These are phyloP conservation scores for Eupithecia dodoneata DNA, from an alignment of 2,888 invertebrate genomes.

Conservation along the genomic window DNA sequence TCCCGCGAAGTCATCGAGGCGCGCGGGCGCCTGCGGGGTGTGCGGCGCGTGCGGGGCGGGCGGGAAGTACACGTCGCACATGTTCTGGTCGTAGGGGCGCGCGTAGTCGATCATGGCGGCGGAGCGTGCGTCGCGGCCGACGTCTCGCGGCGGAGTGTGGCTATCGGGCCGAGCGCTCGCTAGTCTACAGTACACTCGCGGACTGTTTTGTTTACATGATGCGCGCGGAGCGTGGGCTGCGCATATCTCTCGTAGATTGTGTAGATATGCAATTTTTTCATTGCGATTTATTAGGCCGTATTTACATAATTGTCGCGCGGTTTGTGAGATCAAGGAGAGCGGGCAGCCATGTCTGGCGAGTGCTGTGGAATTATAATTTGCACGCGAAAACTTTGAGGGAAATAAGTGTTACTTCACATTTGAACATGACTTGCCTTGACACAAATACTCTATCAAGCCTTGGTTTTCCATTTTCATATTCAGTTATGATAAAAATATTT, in stretches of 20 bases:
- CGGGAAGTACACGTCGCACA: slow-evolving; percentile 73
- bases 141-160: slow-evolving; percentile 66
- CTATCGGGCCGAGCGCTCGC: slow-evolving; percentile 51
- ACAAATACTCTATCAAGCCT: not conserved
- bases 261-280: slow-evolving; percentile 40
- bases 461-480: not conserved
- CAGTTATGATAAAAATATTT: not conserved
- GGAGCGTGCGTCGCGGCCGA: slow-evolving; percentile 61
- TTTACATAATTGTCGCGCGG: slow-evolving; percentile 43
- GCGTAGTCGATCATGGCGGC: slow-evolving; percentile 75
- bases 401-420: not conserved
- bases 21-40: slow-evolving; percentile 70
- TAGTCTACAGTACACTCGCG: slow-evolving; percentile 61
- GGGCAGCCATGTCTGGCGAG: slow-evolving; percentile 9
- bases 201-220: slow-evolving; percentile 72
- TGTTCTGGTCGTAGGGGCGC: slow-evolving; percentile 77
- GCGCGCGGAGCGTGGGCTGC: slow-evolving; percentile 42
- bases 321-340: slow-evolving; percentile 42
- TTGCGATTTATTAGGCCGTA: slow-evolving; percentile 44
- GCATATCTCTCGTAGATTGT: slow-evolving; percentile 26
- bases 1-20: slow-evolving; percentile 75
- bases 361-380: slow-evolving; percentile 22
- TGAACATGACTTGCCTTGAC: slow-evolving; percentile 5
- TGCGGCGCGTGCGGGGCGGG: slow-evolving; percentile 50
- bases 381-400: slow-evolving; percentile 11